Evolutionary conservation across 2,797 vertebrate genomes (phyloP).

Genomic region (Paratrypauchen microcephalus): DNA sequence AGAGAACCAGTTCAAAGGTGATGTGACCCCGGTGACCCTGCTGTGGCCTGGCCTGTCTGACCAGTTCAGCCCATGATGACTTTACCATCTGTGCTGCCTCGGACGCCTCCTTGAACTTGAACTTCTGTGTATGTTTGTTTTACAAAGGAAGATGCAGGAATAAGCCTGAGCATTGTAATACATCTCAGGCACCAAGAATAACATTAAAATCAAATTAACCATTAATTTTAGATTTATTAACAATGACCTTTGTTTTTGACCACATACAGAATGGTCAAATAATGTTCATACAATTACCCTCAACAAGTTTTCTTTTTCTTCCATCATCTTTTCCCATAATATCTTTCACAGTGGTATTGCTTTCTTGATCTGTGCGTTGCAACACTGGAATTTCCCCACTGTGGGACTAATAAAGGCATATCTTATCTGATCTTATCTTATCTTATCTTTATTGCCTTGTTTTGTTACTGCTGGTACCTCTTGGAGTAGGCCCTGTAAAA

Average conservation of each 20-base stretch:
- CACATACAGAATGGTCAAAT: neutral
- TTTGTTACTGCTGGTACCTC: conserved; percentile 1
- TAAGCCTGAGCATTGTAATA: conserved; percentile 4
- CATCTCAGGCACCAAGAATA: neutral
- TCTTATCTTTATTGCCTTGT: conserved; percentile 26
- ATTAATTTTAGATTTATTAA: neutral
- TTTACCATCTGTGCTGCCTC: conserved; percentile 69
- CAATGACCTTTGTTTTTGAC: neutral
- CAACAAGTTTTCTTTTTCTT: neutral
- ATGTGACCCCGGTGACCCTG: conserved; percentile 54
- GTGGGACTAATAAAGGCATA: too few species aligned
- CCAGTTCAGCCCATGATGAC: conserved; percentile 64
- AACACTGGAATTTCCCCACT: too few species aligned
- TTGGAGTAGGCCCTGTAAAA: conserved; percentile 20
- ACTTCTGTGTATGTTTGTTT: conserved; percentile 46
- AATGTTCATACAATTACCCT: neutral
- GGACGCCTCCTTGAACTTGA: conserved; percentile 75
- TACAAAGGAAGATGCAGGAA: conserved; percentile 21
- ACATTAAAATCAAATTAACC: neutral
- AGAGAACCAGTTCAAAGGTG: conserved; percentile 59
- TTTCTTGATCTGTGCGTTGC: too few species aligned
- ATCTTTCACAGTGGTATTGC: neutral
- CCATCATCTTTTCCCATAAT: neutral
- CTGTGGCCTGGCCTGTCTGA: conserved; percentile 67
- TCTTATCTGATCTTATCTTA: too few species aligned